Percentiles rank a stretch among this genome's conserved stretches.
Evolutionary conservation across 2,797 vertebrate genomes (phyloP).

Genomic region (Balearica regulorum): DNA sequence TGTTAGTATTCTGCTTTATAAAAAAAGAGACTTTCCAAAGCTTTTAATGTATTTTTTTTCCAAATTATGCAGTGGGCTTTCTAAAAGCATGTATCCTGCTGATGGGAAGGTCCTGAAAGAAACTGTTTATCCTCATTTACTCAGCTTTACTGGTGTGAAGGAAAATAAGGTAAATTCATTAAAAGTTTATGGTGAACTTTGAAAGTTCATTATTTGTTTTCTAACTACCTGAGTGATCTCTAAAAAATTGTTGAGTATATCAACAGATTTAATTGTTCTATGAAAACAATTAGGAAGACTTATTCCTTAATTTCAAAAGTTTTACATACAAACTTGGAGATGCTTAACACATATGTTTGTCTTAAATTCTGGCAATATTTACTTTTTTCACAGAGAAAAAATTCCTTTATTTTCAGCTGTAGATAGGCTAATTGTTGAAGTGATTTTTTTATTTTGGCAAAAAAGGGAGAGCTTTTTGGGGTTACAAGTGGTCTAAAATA

Average conservation of each 20-base stretch:
- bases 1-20: constrained; percentile 41
- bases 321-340: background rate
- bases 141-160: constrained; percentile 70
- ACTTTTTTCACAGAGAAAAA: background rate
- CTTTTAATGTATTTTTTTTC: constrained; percentile 2
- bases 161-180: constrained; percentile 71
- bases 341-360: background rate
- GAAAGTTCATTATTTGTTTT: background rate
- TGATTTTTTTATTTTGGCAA: background rate
- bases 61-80: constrained; percentile 68
- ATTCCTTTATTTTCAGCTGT: background rate
- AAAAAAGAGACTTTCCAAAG: background rate
- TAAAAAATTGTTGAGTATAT: background rate
- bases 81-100: constrained; percentile 66
- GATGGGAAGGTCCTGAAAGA: constrained; percentile 72
- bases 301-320: background rate
- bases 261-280: background rate
- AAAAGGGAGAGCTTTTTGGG: background rate
- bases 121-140: constrained; percentile 74
- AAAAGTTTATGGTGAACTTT: background rate
- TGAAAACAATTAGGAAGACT: background rate
- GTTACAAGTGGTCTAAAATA: background rate
- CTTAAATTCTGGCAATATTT: background rate
- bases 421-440: background rate
- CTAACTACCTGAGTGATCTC: background rate